phyloP scores from a whole-genome alignment of 2,797 vertebrate species.

The Ambastaia sidthimunki region DNA sequence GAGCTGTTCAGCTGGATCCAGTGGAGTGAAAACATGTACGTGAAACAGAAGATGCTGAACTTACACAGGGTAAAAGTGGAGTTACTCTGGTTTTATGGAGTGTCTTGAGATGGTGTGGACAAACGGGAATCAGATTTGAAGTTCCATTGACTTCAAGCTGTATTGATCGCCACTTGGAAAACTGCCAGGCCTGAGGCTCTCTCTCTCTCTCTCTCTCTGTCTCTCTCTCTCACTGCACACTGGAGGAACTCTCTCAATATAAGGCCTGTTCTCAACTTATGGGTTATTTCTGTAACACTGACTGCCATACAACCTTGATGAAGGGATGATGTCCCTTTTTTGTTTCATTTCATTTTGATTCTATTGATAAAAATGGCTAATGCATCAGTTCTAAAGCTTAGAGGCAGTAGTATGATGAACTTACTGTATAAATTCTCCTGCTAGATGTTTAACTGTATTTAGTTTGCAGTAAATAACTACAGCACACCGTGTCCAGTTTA shows the following conservation, averaged over 20 bases:
- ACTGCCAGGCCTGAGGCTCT: slow-evolving; percentile 73
- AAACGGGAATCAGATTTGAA: slow-evolving; percentile 69
- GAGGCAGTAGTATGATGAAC: too few relatives aligned
- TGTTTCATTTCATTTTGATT: too few relatives aligned
- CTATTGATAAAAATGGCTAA: too few relatives aligned
- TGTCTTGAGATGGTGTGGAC: slow-evolving; percentile 64
- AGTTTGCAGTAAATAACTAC: too few relatives aligned
- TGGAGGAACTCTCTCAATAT: slow-evolving; percentile 63
- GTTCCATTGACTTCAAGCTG: slow-evolving; percentile 74
- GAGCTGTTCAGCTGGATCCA: slow-evolving; percentile 35
- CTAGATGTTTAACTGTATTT: too few relatives aligned
- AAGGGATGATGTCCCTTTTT: not conserved
- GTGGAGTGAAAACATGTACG: not conserved
- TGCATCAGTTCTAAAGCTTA: too few relatives aligned
- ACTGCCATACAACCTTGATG: not conserved
- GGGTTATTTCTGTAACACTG: slow-evolving; percentile 69
- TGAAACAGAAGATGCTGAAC: slow-evolving; percentile 11
- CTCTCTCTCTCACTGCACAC: not conserved
- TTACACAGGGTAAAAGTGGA: not conserved
- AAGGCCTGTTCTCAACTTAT: slow-evolving; percentile 73
- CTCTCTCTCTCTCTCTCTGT: slow-evolving; percentile 65
- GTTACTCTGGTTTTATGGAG: slow-evolving; percentile 65
- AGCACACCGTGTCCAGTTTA: too few relatives aligned
- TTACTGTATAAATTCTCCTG: too few relatives aligned
- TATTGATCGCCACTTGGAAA: slow-evolving; percentile 77